Base-by-base conservation (phyloP, 1,140 invertebrate species). In the Ceratoteleas bidentatus region DNA sequence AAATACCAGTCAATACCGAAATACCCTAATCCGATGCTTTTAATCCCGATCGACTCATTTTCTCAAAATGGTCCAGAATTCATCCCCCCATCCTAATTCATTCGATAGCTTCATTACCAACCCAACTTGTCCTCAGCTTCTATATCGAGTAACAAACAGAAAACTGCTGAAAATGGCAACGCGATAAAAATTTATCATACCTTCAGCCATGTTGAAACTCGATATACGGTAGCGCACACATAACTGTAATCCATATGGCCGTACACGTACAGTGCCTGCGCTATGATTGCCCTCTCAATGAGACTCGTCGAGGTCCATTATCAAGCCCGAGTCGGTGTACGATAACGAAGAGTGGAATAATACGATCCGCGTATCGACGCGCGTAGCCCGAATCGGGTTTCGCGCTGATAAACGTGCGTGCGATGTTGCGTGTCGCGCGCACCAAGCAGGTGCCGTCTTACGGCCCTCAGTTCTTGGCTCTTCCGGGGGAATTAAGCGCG, bases 401-500 rank as follows among this genome's bases (percentile, higher is more conserved):
- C 54, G 9, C 60, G 38, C 53, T 73, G 74, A 76, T 66, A 57
- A 68, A 74, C 65, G 24, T 40, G 24, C 52, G 61, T 16, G 45
- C 53, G 38, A 65, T 74, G 66, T 64, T 24, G 68, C 65, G 64
- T 78, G 13, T 13, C 32, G 13, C 38, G 50, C 36, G 40, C n/a
- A 13, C 43, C 15, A 75, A 76, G 56, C 54, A 38, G 58, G 45
- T 43, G 61, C 58, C 50, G 56, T 68, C 73, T 81, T 76, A 57
- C 15, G 43, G 24, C 38, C 32, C 24, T 32, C 53, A 75, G 73
- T 81, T 84, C 83, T 88, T 85, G 69, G 78, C 40, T 82, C 80
- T 49, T 47, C 36, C 40, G 57, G 62, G 72, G 80, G 85, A 88
- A 87, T 89, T 88, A 86, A 80, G 85, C 83, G 81, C 83, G 70